Evolutionary conservation across 2,797 vertebrate genomes (phyloP), one percentile per base, ranked within the genome.

Genomic region (Mus caroli): DNA sequence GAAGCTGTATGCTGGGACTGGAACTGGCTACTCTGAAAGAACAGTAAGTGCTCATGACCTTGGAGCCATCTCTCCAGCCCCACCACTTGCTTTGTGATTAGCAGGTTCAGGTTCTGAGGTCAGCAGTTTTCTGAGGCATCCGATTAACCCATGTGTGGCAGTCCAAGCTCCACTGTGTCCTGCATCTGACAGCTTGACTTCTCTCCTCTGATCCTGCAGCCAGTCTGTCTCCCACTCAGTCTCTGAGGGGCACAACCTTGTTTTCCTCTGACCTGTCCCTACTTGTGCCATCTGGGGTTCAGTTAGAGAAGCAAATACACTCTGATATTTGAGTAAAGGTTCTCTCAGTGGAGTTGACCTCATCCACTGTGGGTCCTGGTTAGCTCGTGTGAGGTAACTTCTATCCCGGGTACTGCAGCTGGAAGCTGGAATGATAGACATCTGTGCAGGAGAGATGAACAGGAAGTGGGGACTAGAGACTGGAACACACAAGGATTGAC

Each of bases 281-380:
- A 2, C 56, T 54, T 26, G n/a, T 75, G 14, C 43, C 60, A 71
- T 62, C 50, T 31, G 58, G 28, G 12, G 37, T 88, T 88, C 67
- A 43, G 67, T 91, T 37, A 52, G 69, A 71, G 67, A 95, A 64
- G 67, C 13, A 83, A 93, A 87, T 26, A 19, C 43, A 91, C 58
- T 91, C 11, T 19, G 77, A 94, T 89, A 12, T 31, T 26, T 10
- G 26, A 76, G 40, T 14, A 40, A 34, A 37, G 34, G 12, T 9
- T 90, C 69, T 34, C 31, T 37, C 75, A n/a, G 14, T 54, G 15
- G 52, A n/a, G 67, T 26, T 69, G 69, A 58, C 28, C 13, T 50
- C 15, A 19, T 84, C 7, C 26, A 56, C 17, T 79, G 71, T 60
- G 14, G 71, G 20, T 37, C 40, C 50, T 62, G 22, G 28, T 62